Conservation (phyloP, 2,113 vertebrate species). For the Pedetes capensis region DNA sequence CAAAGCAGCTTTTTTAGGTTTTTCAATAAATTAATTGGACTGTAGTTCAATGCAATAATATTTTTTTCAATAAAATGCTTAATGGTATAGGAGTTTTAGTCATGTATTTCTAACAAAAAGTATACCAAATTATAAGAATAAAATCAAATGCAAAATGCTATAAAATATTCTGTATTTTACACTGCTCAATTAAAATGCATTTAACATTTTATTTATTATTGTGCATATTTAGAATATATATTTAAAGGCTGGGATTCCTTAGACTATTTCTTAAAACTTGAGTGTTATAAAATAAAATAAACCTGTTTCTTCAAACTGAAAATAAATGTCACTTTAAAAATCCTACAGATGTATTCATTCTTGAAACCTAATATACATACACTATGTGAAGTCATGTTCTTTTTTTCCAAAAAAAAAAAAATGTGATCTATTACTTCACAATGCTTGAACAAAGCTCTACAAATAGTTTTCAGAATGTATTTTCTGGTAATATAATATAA, state of each 20-base stretch:
- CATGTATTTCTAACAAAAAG: slow-evolving; percentile 81
- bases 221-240: slow-evolving; percentile 81
- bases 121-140: slow-evolving; percentile 76
- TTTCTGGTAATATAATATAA: background rate
- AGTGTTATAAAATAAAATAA: slow-evolving; percentile 78
- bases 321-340: slow-evolving; percentile 84
- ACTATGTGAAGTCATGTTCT: background rate
- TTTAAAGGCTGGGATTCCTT: slow-evolving; percentile 80
- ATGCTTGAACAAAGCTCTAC: background rate
- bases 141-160: slow-evolving; percentile 74
- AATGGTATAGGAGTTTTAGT: slow-evolving; percentile 79
- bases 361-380: background rate
- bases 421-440: background rate
- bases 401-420: slow-evolving; percentile 12
- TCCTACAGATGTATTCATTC: slow-evolving; percentile 74
- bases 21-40: slow-evolving; percentile 83
- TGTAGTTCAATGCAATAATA: slow-evolving; percentile 91
- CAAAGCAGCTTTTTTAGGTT: slow-evolving; percentile 82
- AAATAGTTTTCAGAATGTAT: background rate
- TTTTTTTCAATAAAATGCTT: slow-evolving; percentile 85
- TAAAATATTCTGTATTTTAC: slow-evolving; percentile 83
- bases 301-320: slow-evolving; percentile 81
- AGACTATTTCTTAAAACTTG: slow-evolving; percentile 83
- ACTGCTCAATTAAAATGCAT: slow-evolving; percentile 75
- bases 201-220: slow-evolving; percentile 80